Evolutionary conservation across 2,113 vertebrate species (phyloP), one percentile per base, ranked within the genome.

Genomic region (Stomatorhinus ivindoensis): DNA sequence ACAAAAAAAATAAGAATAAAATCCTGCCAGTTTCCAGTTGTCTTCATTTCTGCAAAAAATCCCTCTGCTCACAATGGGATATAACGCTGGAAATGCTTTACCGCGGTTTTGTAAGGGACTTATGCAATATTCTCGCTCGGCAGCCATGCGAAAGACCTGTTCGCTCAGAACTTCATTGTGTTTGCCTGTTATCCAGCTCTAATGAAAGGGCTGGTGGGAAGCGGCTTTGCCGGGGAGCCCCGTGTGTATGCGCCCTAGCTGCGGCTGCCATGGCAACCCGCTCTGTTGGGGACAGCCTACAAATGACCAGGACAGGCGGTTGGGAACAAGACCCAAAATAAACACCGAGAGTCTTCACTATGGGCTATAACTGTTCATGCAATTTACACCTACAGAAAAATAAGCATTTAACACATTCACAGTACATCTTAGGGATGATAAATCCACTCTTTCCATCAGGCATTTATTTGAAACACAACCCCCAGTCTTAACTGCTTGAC

Each of bases 231-330:
- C 51, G 24, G 76, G 31, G 80, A 42, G 24, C 83, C 61, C 35
- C 35, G 53, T 89, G 73, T 58, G 86, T 61, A n/a, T 90, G 51
- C 48, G 42, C 65, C 50, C 69, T 55, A 48, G 83, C 55, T 44
- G 61, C 2, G 8, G 86, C 82, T 88, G 39, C 42, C 89, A 88
- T 88, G 55, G 46, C 73, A 87, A 90, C 87, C 51, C 58, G 39
- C 39, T 48, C 87, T 53, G 50, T 82, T 82, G 31, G 76, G 88
- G 50, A 50, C 69, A 83, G 69, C 8, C 73, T 89, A 31, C 47
- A 48, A 87, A 87, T 87, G 50, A 39, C 87, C 61, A 73, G n/a
- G 46, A 69, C 61, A 31, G 82, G 44, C 44, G 44, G n/a, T 35
- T 80, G 24, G 1, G 44, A 84, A n/a, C 6, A 17, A 6, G 42